Evolutionary conservation across 1,140 invertebrate species (phyloP), one percentile per base, ranked within the genome.

Genomic region (Caerostris darwini): DNA sequence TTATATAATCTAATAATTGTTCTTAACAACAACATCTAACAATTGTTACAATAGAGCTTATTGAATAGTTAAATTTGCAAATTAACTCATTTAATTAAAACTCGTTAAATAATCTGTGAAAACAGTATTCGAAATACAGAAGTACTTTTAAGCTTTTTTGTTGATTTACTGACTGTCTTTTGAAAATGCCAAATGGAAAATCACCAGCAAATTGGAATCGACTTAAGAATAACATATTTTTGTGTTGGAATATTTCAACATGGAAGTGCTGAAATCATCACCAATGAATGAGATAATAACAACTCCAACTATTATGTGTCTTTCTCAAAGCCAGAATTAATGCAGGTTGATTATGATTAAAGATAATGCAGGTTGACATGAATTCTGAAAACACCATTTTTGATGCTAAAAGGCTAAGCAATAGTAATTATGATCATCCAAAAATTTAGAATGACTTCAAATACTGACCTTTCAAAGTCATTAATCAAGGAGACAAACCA

Each of bases 371-470:
- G 34, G 97, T 97, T 10, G 96, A 97, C 85, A 96, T 97, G 96
- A 97, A 95, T 83, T 96, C 96, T 53, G 94, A 95, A 64, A 97
- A 97, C 95, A 97, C 96, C 17, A 95, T 96, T 87, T 95, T 95
- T 95, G 96, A 97, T 94, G 96, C 95, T 17, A 96, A 96, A 92
- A 95, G 96, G 71, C 90, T 97, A 5, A 96, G 96, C 93, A 96
- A 34, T 12, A 97, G 99, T 95, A 98, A 98, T 95, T 99, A 98
- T 95, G 98, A 99, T 94, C 99, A 99, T 96, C 95, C 97, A 8
- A 97, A 97, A 56, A 98, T 99, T 99, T 97, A 99, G 96, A 97
- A 97, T 82, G 99, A 99, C 95, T 99, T 99, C 98, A 99, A 99
- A 96, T 98, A 99, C 96, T 99, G 99, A 98, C 98, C 99, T 3